A percentile compares a stretch with the other conserved stretches of the same genome.
phyloP scores from a whole-genome alignment of 2,888 invertebrate genomes.

The Galerucella pusilla region DNA sequence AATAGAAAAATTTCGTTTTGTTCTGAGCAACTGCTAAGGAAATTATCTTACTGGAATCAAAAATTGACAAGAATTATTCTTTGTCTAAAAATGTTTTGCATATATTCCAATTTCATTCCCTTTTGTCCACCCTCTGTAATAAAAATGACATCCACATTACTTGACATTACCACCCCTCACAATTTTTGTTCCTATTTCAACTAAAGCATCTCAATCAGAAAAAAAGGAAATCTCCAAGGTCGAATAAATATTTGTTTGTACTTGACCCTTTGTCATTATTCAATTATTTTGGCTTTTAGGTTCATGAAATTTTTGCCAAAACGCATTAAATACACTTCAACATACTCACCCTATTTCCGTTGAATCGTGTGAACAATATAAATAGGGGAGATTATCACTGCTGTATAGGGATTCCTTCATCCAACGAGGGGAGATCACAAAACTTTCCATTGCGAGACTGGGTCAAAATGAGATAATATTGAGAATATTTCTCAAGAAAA shows the following conservation, averaged over 20 bases:
- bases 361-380: conserved; percentile 31
- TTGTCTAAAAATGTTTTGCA: too few species aligned
- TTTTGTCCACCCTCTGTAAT: too few species aligned
- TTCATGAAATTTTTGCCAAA: conserved; percentile 30
- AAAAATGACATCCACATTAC: too few species aligned
- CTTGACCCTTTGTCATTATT: conserved; percentile 31
- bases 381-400: conserved; percentile 33
- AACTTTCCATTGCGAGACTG: conserved; percentile 4
- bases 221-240: neutral
- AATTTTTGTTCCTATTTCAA: neutral
- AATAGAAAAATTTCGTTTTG: too few species aligned
- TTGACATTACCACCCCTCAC: neutral
- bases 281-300: conserved; percentile 31
- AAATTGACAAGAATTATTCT: too few species aligned
- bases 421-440: conserved; percentile 17
- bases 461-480: conserved; percentile 12
- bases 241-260: conserved; percentile 17
- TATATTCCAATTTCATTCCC: too few species aligned
- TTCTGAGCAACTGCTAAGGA: too few species aligned
- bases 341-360: conserved; percentile 26
- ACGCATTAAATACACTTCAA: conserved; percentile 30
- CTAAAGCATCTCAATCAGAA: neutral
- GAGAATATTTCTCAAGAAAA: neutral
- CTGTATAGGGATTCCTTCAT: conserved; percentile 27
- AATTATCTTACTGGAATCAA: too few species aligned